A percentile compares a stretch with the other conserved stretches of the same genome.
Evolutionary conservation across 2,797 vertebrate species (phyloP).

Genomic region (Danio albolineatus): DNA sequence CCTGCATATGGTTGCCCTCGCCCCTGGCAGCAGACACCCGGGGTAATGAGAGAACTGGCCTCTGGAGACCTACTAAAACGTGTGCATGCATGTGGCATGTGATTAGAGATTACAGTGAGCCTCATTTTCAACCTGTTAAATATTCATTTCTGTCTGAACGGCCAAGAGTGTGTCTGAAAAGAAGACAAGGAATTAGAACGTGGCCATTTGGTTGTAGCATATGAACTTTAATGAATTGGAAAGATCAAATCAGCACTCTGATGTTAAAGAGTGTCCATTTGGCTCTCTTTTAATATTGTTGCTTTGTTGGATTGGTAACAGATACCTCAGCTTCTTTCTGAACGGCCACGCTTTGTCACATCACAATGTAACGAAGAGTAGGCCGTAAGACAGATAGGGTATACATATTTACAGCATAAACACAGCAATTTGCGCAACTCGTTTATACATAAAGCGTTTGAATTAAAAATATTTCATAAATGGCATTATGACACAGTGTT

Average conservation of each 20-base stretch:
- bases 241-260: constrained; percentile 20
- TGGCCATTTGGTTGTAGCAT: constrained; percentile 30
- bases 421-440: background rate
- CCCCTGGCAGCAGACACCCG: constrained; percentile 69
- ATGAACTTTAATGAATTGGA: constrained; percentile 48
- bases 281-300: constrained; percentile 8
- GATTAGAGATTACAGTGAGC: constrained; percentile 63
- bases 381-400: background rate
- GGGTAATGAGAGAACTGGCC: constrained; percentile 74
- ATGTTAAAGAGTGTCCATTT: constrained; percentile 23
- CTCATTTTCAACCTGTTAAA: constrained; percentile 67
- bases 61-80: constrained; percentile 57
- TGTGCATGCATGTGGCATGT: constrained; percentile 24
- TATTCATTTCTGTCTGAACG: constrained; percentile 59
- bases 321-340: background rate
- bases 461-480: no score
- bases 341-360: constrained; percentile 10
- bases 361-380: constrained; percentile 5
- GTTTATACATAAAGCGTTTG: no score
- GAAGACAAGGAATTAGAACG: constrained; percentile 53
- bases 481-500: no score
- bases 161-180: constrained; percentile 39
- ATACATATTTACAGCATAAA: constrained; percentile 22
- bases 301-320: constrained; percentile 29
- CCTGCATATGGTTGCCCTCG: constrained; percentile 17